These are phyloP conservation scores for Zoanthus gigantus DNA, from an alignment of 92 coral and sea anemone genomes.

Conservation along the genomic window DNA sequence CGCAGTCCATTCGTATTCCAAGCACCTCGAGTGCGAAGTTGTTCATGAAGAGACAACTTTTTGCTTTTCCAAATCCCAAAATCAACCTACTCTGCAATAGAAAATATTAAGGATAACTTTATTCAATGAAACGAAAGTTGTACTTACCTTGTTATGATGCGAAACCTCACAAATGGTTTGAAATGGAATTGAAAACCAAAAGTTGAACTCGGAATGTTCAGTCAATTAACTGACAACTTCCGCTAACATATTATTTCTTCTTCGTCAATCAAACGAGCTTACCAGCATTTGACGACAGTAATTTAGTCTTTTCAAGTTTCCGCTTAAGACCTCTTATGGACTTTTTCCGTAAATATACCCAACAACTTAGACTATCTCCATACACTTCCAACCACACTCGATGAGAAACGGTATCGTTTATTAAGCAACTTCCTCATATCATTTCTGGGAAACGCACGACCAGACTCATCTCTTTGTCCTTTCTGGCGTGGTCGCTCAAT, in stretches of 20 bases:
- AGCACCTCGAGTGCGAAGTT: neutral
- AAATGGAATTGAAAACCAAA: neutral
- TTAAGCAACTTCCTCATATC: neutral
- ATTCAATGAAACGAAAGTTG: neutral
- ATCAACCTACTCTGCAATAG: too few relatives aligned
- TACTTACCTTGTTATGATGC: neutral
- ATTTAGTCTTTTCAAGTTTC: neutral
- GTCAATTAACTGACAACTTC: neutral
- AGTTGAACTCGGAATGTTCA: neutral
- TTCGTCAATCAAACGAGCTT: slow-evolving; percentile 3
- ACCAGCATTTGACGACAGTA: neutral
- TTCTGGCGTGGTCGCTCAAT: neutral
- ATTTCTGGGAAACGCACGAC: neutral
- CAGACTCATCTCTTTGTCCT: neutral
- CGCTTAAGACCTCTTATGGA: slow-evolving; percentile 17
- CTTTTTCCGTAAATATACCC: slow-evolving; percentile 27
- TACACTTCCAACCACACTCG: neutral
- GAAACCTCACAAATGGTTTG: neutral
- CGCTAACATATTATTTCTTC: neutral
- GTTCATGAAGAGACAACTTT: neutral
- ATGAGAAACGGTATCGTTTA: neutral
- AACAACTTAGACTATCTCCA: neutral
- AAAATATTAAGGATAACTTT: neutral
- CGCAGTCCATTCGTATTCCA: neutral
- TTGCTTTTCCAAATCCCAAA: neutral